Percentiles rank a stretch among this genome's conserved stretches.
Conservation (phyloP, 2,797 vertebrate species). For the Tauraco hartlaubi region DNA sequence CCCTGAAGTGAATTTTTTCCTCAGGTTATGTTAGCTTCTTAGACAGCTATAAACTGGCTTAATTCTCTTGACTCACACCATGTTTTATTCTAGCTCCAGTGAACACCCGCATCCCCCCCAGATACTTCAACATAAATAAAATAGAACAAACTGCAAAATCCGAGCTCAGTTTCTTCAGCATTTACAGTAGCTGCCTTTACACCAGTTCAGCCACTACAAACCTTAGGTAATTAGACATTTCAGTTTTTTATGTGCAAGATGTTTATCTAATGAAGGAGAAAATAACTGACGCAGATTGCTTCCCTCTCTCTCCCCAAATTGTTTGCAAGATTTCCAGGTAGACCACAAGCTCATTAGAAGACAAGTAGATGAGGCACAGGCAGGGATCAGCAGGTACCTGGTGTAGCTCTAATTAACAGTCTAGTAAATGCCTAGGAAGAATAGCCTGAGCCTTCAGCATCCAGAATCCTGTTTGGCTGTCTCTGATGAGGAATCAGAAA, state of each 20-base stretch:
- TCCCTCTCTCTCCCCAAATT: not conserved
- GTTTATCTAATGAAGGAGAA: not conserved
- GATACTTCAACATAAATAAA: not conserved
- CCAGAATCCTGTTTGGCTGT: not conserved
- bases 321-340: conserved; percentile 43
- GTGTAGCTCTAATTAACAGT: conserved; percentile 47
- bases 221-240: not conserved
- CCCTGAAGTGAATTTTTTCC: not conserved
- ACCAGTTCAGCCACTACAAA: not conserved
- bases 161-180: not conserved
- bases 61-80: not conserved
- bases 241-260: not conserved
- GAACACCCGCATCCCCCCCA: not conserved
- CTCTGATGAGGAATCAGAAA: not conserved
- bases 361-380: not conserved
- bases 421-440: conserved; percentile 7
- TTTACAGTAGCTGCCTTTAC: not conserved
- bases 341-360: conserved; percentile 44
- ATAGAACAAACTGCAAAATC: not conserved
- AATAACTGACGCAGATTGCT: not conserved
- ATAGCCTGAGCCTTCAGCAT: not conserved
- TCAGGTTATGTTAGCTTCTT: not conserved
- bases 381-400: not conserved
- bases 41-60: not conserved
- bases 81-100: not conserved